A percentile compares a stretch with the other conserved stretches of the same genome.
Conservation (phyloP, 53 echinoderm and acorn worm genomes). For the Holothuria leucospilota region DNA sequence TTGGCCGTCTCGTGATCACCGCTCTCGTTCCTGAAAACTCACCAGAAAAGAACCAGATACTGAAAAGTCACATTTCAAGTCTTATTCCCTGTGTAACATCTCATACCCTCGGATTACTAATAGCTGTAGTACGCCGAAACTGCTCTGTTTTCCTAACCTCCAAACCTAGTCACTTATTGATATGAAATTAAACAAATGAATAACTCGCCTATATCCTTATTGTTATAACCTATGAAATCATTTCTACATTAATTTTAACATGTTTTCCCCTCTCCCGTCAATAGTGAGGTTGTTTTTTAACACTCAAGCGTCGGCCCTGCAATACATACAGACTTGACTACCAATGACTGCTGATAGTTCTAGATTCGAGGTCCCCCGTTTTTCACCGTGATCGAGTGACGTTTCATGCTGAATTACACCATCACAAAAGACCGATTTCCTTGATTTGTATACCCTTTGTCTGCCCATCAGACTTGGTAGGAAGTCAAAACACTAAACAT, state of each 20-base stretch:
- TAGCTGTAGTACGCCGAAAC: too few species aligned
- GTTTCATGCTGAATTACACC: conserved; percentile 27
- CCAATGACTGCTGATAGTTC: too few species aligned
- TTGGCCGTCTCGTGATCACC: too few species aligned
- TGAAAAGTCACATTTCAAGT: too few species aligned
- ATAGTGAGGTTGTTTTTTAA: background rate
- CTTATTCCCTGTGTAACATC: too few species aligned
- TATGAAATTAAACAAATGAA: conserved; percentile 16
- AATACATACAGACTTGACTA: too few species aligned
- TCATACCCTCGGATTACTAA: too few species aligned
- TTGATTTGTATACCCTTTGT: conserved; percentile 23
- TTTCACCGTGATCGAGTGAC: conserved; percentile 30
- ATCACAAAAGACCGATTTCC: conserved; percentile 17
- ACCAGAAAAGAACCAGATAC: too few species aligned
- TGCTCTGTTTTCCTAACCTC: conserved; percentile 31
- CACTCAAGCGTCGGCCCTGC: background rate
- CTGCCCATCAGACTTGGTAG: conserved; percentile 13
- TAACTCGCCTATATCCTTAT: background rate
- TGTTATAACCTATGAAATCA: too few species aligned
- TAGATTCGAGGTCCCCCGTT: conserved; percentile 16
- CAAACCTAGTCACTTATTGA: conserved; percentile 11
- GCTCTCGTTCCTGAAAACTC: too few species aligned
- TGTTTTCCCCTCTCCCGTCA: background rate
- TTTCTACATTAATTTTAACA: conserved; percentile 45
- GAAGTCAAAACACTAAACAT: conserved; percentile 6